Evolutionary conservation across 2,888 invertebrate genomes (phyloP), one percentile per base, ranked within the genome.

Genomic region (Ceraclea dissimilis): DNA sequence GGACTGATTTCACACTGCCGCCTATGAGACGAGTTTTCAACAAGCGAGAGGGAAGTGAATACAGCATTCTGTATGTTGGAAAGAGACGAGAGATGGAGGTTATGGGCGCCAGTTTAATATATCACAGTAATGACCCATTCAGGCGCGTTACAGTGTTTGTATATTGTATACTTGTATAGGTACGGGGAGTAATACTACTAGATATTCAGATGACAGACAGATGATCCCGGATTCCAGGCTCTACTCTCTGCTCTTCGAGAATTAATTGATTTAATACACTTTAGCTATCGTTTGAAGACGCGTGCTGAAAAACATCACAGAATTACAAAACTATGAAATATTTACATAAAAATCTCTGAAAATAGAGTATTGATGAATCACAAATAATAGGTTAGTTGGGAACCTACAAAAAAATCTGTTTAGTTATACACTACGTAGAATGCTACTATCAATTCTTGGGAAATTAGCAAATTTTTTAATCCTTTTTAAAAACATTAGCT

Each of bases 1-100:
- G 79, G 81, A 81, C 81, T 81, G 82, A 82, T 82, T 82, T 82
- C 79, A 80, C 81, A 79, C 79, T 79, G 78, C 71, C 70, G 70
- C 70, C 68, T 46, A 55, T 51, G 57, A 49, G 59, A 49, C 55
- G 13, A 49, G 47, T 47, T 26, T 47, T 51, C 43, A 13, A 16
- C 39, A n/a, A 16, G 49, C 19, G 52, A 52, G 43, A 19, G 54
- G 48, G 60, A 50, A 50, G 51, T 43, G 43, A 17, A 43, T 39
- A 21, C 44, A 44, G 22, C 31, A n/a, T n/a, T 26, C 33, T 21
- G 22, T 31, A 33, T 20, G 18, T n/a, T 10, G 26, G 50, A 54
- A 52, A 46, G 54, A 47, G 53, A 48, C 21, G 19, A 52, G 49
- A 39, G 39, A 39, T 39, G 44, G 22, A 50, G 31, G 57, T 57